Evolutionary conservation across 2,888 invertebrate species (phyloP), one percentile per base, ranked within the genome.

Genomic region (Dinocampus coccinellae): DNA sequence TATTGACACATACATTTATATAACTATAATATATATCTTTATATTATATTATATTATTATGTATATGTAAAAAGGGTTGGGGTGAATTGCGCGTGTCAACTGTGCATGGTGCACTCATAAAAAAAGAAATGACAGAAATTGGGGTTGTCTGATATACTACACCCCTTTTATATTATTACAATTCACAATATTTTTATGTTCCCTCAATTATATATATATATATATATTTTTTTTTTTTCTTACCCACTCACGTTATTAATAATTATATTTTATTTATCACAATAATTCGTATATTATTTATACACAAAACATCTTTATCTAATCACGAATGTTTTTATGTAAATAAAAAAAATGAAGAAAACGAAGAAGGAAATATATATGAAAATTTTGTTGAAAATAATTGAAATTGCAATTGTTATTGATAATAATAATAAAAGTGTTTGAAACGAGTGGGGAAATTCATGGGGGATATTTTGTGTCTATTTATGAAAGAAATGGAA

Each of bases 61-160:
- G 9, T 47, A 75, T 73, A 63, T 71, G 75, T 61, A 71, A 76
- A n/a, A 79, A 80, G 82, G 81, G 79, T 81, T 80, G 73, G 79
- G 68, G 73, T n/a, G 68, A 74, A 53, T 34, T 16, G 24, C 52
- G 53, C 29, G 34, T 66, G 66, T 57, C 66, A 66, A 66, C 57
- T 24, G 29, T 57, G 22, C 36, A 55, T 29, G 58, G 33, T 33
- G 29, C 58, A 33, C 10, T 9, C n/a, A 2, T 16, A 20, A 29
- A 9, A 52, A 24, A 24, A 26, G 20, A 52, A 64, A 26, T 26
- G n/a, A n/a, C n/a, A n/a, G n/a, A 64, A 62, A 42, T 7, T 47
- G 34, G 64, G 63, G 42, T 52, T 34, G 20, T 47, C 16, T 16
- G 39, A n/a, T 11, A 39, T 39, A 52, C 34, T 20, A n/a, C 7